Conservation (phyloP, 2,888 invertebrate species). For the Mesodorylaimus sp. region DNA sequence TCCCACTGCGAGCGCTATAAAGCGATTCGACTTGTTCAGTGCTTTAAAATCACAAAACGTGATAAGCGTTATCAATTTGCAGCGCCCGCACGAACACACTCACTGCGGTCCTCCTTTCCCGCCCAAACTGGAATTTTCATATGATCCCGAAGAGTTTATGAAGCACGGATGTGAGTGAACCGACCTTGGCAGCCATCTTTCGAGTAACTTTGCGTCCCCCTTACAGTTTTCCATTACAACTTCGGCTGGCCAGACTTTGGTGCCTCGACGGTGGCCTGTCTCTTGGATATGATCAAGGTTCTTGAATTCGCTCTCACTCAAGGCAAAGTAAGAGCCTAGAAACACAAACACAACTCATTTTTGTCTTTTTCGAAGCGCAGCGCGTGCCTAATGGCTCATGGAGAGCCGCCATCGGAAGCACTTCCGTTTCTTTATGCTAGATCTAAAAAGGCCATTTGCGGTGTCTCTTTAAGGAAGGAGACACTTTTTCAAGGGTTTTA, state of each 20-base stretch:
- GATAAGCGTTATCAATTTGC: conserved; percentile 62
- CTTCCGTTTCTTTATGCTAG: no score
- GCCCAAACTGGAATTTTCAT: conserved; percentile 64
- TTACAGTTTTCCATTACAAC: conserved; percentile 68
- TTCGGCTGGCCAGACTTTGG: conserved; percentile 69
- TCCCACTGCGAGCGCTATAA: conserved; percentile 53
- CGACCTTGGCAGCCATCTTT: not conserved
- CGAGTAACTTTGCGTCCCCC: conserved; percentile 12
- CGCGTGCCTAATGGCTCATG: no score
- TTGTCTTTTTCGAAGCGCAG: no score
- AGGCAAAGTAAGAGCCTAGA: conserved; percentile 44
- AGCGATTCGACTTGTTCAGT: conserved; percentile 46
- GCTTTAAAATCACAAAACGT: conserved; percentile 43
- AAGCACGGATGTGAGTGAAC: conserved; percentile 52
- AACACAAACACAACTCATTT: no score
- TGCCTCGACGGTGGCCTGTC: conserved; percentile 51
- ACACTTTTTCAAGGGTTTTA: no score
- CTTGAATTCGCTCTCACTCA: conserved; percentile 60
- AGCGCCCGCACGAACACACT: conserved; percentile 65
- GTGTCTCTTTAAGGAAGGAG: no score
- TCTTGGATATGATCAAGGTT: conserved; percentile 78
- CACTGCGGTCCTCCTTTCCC: conserved; percentile 56
- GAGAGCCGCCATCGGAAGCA: no score
- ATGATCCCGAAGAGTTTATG: conserved; percentile 66
- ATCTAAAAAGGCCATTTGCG: no score